phyloP scores from a whole-genome alignment of 2,113 vertebrate genomes.

The Pyrgilauda ruficollis region DNA sequence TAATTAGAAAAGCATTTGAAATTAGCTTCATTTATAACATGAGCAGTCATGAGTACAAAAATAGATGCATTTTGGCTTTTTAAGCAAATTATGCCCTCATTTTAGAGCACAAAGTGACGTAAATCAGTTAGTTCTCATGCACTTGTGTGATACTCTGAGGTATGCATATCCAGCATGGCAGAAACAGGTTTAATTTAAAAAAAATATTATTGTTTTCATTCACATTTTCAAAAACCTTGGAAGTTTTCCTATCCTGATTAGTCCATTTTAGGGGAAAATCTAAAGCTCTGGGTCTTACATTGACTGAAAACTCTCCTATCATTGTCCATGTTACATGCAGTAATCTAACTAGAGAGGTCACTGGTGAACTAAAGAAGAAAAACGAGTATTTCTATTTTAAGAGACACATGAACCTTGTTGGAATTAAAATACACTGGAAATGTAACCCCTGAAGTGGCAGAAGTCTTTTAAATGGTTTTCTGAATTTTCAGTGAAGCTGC shows the following conservation, averaged over 20 bases:
- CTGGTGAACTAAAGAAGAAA: constrained; percentile 8
- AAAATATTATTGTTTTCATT: background rate
- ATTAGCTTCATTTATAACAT: background rate
- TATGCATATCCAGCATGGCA: background rate
- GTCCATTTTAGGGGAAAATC: constrained; percentile 8
- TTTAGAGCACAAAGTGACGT: background rate
- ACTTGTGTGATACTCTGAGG: background rate
- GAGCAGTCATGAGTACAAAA: background rate
- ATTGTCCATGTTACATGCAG: background rate
- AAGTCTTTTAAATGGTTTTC: background rate
- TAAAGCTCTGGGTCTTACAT: background rate
- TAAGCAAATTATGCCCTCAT: background rate
- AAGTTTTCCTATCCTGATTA: background rate
- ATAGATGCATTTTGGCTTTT: background rate
- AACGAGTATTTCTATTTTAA: constrained; percentile 45
- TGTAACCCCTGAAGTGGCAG: background rate
- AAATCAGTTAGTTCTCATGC: background rate
- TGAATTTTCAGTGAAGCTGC: background rate
- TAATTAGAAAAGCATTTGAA: background rate
- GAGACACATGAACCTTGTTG: background rate
- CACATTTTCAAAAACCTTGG: background rate
- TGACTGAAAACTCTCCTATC: background rate
- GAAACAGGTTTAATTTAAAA: background rate
- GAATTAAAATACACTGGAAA: constrained; percentile 6
- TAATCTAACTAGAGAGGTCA: background rate